Base-by-base conservation (phyloP, 2,888 invertebrate genomes). In the Lasioglossum leucozonium region DNA sequence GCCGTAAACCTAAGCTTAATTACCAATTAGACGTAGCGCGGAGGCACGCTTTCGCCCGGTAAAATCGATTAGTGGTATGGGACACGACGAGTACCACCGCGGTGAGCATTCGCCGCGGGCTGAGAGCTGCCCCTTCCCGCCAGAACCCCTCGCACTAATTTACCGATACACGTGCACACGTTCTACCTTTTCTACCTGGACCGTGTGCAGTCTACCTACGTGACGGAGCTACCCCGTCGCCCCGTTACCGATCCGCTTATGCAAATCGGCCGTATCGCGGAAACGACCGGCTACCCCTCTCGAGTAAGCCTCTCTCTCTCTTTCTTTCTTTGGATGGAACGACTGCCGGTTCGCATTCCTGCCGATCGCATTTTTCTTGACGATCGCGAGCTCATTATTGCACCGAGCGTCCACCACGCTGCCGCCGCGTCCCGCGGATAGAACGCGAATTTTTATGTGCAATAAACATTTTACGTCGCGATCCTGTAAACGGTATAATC, bases 11-110 rank as follows among this genome's bases (percentile, higher is more conserved):
- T 91, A 91, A 92, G 93, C 93, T 94, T 94, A 94, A 94, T 94
- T 94, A 94, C 94, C 94, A 94, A 94, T 94, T 94, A 94, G 94
- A 94, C 92, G 92, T 94, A 92, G 92, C 92, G 92, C 92, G 89
- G 91, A 92, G 94, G 93, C 94, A 94, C 93, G 93, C 93, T 94
- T 94, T 93, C 91, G 93, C 92, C 91, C 90, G 91, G 92, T 91
- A 91, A 90, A 93, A 94, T 94, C 93, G 94, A 94, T 94, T 94
- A 93, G 93, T 90, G 92, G 91, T 91, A 91, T 92, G 92, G 91
- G 92, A 93, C 91, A 93, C 92, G 93, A 90, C 86, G 85, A 81
- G 87, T 47, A 51, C 44, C 47, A 77, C 71, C 79, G 82, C 81
- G 69, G 73, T 73, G 67, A 26, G 69, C 82, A n/a, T 58, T 72